Conservation (phyloP, 2,113 vertebrate species). For the Mionectes macconnelli region DNA sequence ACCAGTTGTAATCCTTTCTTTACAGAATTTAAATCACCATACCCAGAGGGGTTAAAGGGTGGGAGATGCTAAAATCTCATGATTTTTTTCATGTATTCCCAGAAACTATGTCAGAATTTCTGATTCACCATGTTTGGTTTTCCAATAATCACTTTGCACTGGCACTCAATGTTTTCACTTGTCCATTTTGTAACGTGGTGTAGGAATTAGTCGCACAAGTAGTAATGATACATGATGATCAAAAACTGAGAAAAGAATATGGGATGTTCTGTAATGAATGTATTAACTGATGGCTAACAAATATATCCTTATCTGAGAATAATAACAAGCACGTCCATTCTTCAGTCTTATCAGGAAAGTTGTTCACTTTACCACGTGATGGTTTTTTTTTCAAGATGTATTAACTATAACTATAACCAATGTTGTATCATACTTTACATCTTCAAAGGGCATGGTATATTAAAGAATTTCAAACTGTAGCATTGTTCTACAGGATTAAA, state of each 20-base stretch:
- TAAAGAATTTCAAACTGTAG: not conserved
- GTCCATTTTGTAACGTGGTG: not conserved
- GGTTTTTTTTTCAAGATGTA: not conserved
- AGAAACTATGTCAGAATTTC: not conserved
- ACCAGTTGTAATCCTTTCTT: fast-evolving
- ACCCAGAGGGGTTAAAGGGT: not conserved
- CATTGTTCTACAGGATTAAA: not conserved
- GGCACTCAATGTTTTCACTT: not conserved
- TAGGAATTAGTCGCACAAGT: not conserved
- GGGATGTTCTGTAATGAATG: not conserved
- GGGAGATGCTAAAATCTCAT: not conserved
- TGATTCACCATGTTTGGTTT: not conserved
- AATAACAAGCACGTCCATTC: not conserved
- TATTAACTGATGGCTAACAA: not conserved
- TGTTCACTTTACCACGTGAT: not conserved
- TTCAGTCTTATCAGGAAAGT: not conserved
- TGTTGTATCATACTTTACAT: not conserved
- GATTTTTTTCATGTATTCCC: not conserved
- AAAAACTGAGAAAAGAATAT: not conserved
- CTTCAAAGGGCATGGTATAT: not conserved
- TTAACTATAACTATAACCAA: not conserved
- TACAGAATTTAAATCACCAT: not conserved
- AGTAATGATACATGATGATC: not conserved
- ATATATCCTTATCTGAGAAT: not conserved
- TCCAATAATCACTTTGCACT: not conserved